A percentile compares a stretch with the other conserved stretches of the same genome.
Evolutionary conservation across 30 jellyfish, hydroid and myxozoan genomes (phyloP).

Genomic region (Nemopilema nomurai): DNA sequence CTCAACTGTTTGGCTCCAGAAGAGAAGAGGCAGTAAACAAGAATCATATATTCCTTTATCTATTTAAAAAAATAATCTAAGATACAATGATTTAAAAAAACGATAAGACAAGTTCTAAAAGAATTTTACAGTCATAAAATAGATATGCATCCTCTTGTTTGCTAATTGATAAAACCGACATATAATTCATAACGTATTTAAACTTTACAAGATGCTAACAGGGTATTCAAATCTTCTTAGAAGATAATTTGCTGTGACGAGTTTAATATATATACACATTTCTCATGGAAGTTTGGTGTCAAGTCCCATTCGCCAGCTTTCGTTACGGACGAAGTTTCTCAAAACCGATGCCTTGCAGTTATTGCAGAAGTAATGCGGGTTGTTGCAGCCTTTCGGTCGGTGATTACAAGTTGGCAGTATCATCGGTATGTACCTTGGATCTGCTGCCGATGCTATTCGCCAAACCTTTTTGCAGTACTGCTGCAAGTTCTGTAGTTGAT

Average conservation of each 20-base stretch:
- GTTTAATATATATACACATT: background rate
- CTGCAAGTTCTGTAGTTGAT: conserved; percentile 69
- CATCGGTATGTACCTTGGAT: conserved; percentile 79
- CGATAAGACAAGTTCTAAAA: too few species aligned
- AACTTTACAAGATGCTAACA: background rate
- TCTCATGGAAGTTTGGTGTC: conserved; percentile 37
- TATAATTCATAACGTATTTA: background rate
- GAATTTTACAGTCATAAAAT: background rate
- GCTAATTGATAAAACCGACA: background rate
- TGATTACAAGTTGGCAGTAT: conserved; percentile 83
- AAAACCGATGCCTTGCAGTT: conserved; percentile 77
- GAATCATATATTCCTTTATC: background rate
- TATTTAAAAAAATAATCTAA: background rate
- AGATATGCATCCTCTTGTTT: background rate
- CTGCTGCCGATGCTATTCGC: conserved; percentile 79
- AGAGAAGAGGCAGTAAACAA: background rate
- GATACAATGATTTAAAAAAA: background rate
- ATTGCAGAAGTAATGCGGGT: conserved; percentile 83
- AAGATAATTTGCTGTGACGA: background rate
- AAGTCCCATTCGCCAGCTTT: conserved; percentile 85
- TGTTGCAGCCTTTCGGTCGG: conserved; percentile 75
- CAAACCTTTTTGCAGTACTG: conserved; percentile 73
- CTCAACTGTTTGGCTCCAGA: background rate
- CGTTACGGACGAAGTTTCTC: conserved; percentile 67
- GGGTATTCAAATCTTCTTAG: background rate